Percentiles rank a stretch among this genome's conserved stretches.
phyloP scores from a whole-genome alignment of 2,113 vertebrate genomes.

The Aplodontia rufa region DNA sequence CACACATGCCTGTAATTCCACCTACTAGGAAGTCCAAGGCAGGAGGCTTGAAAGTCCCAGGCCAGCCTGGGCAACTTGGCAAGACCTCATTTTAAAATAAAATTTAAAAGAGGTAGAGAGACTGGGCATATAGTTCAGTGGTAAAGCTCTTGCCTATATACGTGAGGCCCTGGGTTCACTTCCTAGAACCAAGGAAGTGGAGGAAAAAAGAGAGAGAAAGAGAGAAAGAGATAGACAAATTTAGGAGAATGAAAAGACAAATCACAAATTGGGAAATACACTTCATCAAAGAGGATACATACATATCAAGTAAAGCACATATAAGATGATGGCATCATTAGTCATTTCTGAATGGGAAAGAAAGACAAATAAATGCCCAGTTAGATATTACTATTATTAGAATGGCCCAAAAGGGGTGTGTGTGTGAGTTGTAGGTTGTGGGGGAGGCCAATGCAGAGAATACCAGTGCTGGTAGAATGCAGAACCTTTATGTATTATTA shows the following conservation, averaged over 20 bases:
- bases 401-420: too few relatives aligned
- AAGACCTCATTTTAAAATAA: background rate
- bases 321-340: background rate
- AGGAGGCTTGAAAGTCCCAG: background rate
- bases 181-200: background rate
- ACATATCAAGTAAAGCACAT: background rate
- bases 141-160: background rate
- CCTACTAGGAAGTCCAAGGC: background rate
- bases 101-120: background rate
- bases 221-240: background rate
- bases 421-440: too few relatives aligned
- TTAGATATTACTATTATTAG: background rate
- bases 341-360: background rate
- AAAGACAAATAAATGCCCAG: background rate
- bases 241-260: background rate
- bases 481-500: background rate
- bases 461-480: background rate
- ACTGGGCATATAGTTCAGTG: background rate
- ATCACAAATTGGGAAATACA: background rate
- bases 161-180: background rate
- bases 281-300: background rate
- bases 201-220: too few relatives aligned
- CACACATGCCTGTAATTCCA: background rate
- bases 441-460: background rate
- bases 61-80: too few relatives aligned